Percentiles rank a stretch among this genome's conserved stretches.
Conservation (phyloP, 2,888 invertebrate species). For the Epirrhoe tristata region DNA sequence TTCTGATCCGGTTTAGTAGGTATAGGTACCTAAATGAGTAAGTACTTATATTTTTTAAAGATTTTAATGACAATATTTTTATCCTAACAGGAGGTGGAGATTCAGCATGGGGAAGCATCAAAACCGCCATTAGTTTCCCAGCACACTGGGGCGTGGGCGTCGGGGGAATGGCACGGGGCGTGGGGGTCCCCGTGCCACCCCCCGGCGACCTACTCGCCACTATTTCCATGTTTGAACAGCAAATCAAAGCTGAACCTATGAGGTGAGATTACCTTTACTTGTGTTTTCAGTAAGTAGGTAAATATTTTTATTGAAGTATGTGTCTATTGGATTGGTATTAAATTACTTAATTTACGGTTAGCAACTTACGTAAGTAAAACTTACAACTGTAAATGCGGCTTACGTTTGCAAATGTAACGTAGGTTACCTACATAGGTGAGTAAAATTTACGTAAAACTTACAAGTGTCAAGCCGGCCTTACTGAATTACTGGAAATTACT, state of each 20-base stretch:
- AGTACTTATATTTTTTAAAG: neutral
- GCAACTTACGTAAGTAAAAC: too few relatives aligned
- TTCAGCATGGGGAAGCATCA: slow-evolving; percentile 85
- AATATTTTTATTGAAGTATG: neutral
- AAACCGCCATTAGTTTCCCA: slow-evolving; percentile 85
- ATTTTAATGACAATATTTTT: neutral
- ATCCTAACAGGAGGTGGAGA: slow-evolving; percentile 73
- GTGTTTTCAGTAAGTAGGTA: neutral
- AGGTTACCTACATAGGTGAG: too few relatives aligned
- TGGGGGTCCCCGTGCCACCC: slow-evolving; percentile 87
- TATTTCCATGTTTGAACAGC: slow-evolving; percentile 89
- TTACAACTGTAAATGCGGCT: too few relatives aligned
- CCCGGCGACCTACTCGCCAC: slow-evolving; percentile 87
- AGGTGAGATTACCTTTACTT: slow-evolving; percentile 67
- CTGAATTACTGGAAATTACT: too few relatives aligned
- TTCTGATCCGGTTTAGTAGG: too few relatives aligned
- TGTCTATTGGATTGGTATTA: too few relatives aligned
- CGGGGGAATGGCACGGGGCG: slow-evolving; percentile 86
- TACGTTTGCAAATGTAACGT: too few relatives aligned
- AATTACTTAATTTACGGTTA: too few relatives aligned
- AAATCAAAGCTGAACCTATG: slow-evolving; percentile 90
- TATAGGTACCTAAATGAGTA: too few relatives aligned
- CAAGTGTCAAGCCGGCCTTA: too few relatives aligned
- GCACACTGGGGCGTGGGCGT: slow-evolving; percentile 87
- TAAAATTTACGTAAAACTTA: too few relatives aligned